Evolutionary conservation across 2,888 invertebrate species (phyloP).

Genomic region (Cremastobaeus sp.): DNA sequence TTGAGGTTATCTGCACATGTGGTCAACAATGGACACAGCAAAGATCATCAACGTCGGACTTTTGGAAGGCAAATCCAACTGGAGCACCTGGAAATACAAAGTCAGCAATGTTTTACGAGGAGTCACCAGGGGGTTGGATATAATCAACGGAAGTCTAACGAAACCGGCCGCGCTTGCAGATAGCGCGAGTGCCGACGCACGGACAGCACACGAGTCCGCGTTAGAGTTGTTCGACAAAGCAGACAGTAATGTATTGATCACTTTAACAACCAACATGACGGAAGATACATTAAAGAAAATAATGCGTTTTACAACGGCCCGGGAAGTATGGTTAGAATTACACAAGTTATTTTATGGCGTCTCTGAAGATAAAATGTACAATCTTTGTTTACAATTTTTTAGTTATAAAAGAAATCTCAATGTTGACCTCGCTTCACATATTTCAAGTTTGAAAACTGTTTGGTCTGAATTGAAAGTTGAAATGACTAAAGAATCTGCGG

Average conservation of each 20-base stretch:
- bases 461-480: conserved; percentile 19
- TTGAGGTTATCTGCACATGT: conserved; percentile 5
- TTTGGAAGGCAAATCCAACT: conserved; percentile 28
- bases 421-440: conserved; percentile 19
- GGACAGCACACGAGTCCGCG: conserved; percentile 15
- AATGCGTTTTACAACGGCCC: conserved; percentile 15
- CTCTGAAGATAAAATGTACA: conserved; percentile 27
- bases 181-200: neutral
- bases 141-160: conserved; percentile 17
- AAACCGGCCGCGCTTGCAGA: neutral
- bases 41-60: conserved; percentile 24
- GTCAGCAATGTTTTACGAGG: conserved; percentile 10
- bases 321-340: conserved; percentile 20
- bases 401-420: neutral
- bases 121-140: neutral
- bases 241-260: conserved; percentile 10
- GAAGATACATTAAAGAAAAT: conserved; percentile 29
- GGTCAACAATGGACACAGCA: too few relatives aligned
- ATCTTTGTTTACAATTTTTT: conserved; percentile 26
- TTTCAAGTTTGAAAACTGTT: conserved; percentile 24
- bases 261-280: conserved; percentile 20
- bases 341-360: conserved; percentile 18
- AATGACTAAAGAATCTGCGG: neutral
- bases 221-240: conserved; percentile 14
- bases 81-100: conserved; percentile 33